Evolutionary conservation across 2,888 invertebrate genomes (phyloP).

Genomic region (Caenorhabditis drosophilae): DNA sequence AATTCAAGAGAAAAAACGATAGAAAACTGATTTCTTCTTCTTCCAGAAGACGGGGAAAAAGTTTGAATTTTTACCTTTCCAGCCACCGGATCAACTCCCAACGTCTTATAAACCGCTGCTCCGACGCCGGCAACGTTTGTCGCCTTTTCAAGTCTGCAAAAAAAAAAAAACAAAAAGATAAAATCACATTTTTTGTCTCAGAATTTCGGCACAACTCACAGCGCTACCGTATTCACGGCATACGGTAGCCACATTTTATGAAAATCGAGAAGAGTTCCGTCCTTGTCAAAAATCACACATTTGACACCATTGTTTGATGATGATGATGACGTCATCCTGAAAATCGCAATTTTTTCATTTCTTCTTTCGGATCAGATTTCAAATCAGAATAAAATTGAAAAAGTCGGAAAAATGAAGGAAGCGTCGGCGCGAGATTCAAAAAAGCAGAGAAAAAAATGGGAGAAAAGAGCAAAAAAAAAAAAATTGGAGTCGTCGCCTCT

Average conservation of each 20-base stretch:
- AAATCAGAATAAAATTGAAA: background rate
- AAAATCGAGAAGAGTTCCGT: slow-evolving; percentile 72
- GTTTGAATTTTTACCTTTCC: slow-evolving; percentile 43
- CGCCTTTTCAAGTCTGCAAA: slow-evolving; percentile 67
- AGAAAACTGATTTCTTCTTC: no score
- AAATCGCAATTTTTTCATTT: background rate
- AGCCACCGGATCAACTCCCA: slow-evolving; percentile 70
- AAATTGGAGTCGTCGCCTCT: no score
- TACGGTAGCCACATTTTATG: slow-evolving; percentile 72
- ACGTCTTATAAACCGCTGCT: slow-evolving; percentile 69
- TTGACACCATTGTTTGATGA: slow-evolving; percentile 40
- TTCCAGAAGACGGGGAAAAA: no score
- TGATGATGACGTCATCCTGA: slow-evolving; percentile 3
- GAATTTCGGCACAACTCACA: slow-evolving; percentile 25
- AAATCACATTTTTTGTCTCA: no score
- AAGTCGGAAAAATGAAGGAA: background rate
- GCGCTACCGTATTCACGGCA: slow-evolving; percentile 68
- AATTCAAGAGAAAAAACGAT: no score
- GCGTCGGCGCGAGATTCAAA: background rate
- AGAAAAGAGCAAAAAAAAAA: background rate
- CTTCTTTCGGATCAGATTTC: background rate
- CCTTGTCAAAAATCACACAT: slow-evolving; percentile 72
- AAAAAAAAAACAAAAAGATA: background rate
- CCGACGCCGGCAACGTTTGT: slow-evolving; percentile 69
- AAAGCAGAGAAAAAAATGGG: background rate